Evolutionary conservation across 2,113 vertebrate genomes (phyloP).

Genomic region (Aegotheles bennettii): DNA sequence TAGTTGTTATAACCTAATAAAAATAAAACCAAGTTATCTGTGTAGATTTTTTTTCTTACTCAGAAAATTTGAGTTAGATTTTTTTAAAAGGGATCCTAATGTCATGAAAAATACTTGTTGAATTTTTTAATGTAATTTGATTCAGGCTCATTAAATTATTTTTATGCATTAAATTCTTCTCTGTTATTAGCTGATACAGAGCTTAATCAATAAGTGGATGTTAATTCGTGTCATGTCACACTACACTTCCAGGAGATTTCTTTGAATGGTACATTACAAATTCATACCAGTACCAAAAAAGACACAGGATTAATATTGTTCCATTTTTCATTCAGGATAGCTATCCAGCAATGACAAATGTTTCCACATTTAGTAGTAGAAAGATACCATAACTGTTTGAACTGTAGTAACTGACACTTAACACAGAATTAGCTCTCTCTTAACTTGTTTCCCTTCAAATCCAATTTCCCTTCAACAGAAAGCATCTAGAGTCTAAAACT

Average conservation of each 20-base stretch:
- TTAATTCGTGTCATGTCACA: fast-evolving
- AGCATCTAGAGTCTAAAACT: background rate
- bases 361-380: background rate
- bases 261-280: background rate
- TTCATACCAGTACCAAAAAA: background rate
- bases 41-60: background rate
- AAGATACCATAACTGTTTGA: background rate
- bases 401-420: background rate
- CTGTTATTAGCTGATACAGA: background rate
- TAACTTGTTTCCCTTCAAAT: background rate
- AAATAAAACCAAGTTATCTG: background rate
- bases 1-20: background rate
- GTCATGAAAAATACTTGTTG: background rate
- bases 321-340: background rate
- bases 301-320: background rate
- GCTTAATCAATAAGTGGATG: background rate
- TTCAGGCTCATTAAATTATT: background rate
- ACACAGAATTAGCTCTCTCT: background rate
- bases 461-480: background rate
- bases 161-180: background rate
- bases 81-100: background rate
- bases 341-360: background rate
- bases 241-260: background rate
- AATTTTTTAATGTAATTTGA: background rate
- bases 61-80: background rate